Percentiles rank a stretch among this genome's conserved stretches.
Evolutionary conservation across 2,888 invertebrate species (phyloP).

Genomic region (Aquatica leii): DNA sequence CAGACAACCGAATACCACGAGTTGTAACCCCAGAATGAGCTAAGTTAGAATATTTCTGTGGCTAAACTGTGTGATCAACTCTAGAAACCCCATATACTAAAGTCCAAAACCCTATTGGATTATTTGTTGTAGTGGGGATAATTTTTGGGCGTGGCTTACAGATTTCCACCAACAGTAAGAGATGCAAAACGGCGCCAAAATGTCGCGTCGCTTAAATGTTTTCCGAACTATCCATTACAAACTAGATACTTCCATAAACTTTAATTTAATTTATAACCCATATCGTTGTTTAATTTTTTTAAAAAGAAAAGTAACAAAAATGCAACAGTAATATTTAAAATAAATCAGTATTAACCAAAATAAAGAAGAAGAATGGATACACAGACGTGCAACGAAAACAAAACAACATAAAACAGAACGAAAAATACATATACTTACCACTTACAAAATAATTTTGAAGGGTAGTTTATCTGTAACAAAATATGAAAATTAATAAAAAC

Average conservation of each 20-base stretch:
- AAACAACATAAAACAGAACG: too few relatives aligned
- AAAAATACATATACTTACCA: background rate
- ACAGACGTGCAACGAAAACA: too few relatives aligned
- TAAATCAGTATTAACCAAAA: too few relatives aligned
- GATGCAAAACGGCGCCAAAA: conserved; percentile 55
- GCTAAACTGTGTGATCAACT: conserved; percentile 44
- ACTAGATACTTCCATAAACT: conserved; percentile 48
- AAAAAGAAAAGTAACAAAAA: too few relatives aligned
- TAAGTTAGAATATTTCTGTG: conserved; percentile 40
- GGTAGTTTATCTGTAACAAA: background rate
- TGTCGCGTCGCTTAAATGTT: conserved; percentile 60
- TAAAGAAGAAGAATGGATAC: too few relatives aligned
- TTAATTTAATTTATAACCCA: conserved; percentile 52
- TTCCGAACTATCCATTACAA: conserved; percentile 53
- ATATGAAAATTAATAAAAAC: too few relatives aligned
- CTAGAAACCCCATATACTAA: conserved; percentile 38
- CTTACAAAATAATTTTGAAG: background rate
- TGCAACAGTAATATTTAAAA: too few relatives aligned
- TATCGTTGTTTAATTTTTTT: background rate
- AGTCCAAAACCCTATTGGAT: conserved; percentile 25
- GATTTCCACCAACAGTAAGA: conserved; percentile 43
- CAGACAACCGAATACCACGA: conserved; percentile 45
- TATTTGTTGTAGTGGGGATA: conserved; percentile 41
- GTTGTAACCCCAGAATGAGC: conserved; percentile 46
- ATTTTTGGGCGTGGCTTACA: conserved; percentile 38